These are phyloP conservation scores for Brachionus paranguensis DNA, from an alignment of 1,140 invertebrate species.

Conservation along the genomic window DNA sequence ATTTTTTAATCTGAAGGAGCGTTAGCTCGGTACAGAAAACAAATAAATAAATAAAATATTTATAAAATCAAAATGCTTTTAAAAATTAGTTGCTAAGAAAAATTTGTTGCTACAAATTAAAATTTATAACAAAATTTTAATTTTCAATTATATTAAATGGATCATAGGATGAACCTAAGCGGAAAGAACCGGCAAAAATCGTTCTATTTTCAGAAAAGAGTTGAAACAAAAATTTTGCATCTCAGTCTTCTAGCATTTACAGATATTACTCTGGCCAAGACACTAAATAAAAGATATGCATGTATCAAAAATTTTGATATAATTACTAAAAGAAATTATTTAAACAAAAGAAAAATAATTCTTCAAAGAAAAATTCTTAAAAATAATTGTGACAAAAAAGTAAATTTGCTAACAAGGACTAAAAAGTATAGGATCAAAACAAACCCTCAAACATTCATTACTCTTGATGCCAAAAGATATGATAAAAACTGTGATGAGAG, in stretches of 20 bases:
- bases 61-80: background rate
- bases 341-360: background rate
- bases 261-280: background rate
- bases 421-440: background rate
- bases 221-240: background rate
- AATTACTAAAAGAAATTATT: background rate
- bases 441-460: background rate
- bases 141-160: background rate
- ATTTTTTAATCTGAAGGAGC: too few species aligned
- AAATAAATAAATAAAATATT: too few species aligned
- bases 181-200: background rate
- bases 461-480: background rate
- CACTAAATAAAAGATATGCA: background rate
- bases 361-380: background rate
- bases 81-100: background rate
- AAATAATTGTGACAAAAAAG: background rate
- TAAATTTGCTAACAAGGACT: background rate
- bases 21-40: too few species aligned
- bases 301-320: constrained; percentile 1
- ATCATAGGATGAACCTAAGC: background rate
- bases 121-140: background rate
- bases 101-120: background rate
- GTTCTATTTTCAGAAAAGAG: background rate
- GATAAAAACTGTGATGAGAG: background rate
- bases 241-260: background rate